Conservation (phyloP, 2,797 vertebrate genomes). For the Gallinago solitaria region DNA sequence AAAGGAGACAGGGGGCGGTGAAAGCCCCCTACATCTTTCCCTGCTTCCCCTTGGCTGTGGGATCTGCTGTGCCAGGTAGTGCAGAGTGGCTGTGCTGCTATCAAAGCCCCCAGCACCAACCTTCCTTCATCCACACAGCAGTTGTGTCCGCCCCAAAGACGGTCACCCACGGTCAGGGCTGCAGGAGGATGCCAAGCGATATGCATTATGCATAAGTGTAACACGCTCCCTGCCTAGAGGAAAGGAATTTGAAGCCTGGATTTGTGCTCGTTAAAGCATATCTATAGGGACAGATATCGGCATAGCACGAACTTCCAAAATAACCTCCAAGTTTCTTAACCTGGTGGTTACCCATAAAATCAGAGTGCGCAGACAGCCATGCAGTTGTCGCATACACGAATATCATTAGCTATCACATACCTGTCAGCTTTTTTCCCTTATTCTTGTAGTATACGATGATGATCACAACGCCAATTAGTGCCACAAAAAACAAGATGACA, state of each 20-base stretch:
- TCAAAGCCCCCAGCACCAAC: neutral
- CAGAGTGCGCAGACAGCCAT: neutral
- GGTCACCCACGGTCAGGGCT: neutral
- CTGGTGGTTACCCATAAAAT: neutral
- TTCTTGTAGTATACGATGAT: slow-evolving; percentile 74
- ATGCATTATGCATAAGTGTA: neutral
- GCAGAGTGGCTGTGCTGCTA: neutral
- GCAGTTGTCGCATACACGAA: neutral
- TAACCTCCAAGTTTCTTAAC: neutral
- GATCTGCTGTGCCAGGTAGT: neutral
- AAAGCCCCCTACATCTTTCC: neutral
- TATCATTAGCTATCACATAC: slow-evolving; percentile 40
- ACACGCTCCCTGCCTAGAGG: neutral
- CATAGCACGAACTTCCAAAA: neutral
- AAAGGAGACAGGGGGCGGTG: neutral
- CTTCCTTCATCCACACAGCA: neutral
- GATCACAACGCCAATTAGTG: slow-evolving; percentile 55
- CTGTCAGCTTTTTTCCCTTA: slow-evolving; percentile 77
- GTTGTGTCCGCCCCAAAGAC: rapidly evolving
- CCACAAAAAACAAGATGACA: slow-evolving; percentile 70
- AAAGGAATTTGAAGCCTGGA: neutral
- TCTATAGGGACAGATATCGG: neutral
- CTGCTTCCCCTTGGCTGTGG: neutral
- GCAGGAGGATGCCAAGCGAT: neutral
- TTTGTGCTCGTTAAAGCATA: neutral